These are phyloP conservation scores for Hipparchia sbordonii DNA, from an alignment of 2,888 invertebrate genomes.

Conservation along the genomic window DNA sequence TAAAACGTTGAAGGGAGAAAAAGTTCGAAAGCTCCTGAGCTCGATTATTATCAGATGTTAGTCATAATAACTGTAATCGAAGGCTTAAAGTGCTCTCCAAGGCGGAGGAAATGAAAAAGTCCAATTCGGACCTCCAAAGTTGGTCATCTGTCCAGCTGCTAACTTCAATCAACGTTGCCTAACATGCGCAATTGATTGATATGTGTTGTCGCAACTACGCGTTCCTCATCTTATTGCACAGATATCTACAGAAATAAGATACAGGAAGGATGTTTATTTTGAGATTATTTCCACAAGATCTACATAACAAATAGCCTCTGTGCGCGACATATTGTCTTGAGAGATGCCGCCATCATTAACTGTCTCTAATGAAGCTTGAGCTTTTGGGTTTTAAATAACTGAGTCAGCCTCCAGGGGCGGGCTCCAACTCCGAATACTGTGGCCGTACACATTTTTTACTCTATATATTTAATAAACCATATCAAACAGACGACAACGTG, in stretches of 20 bases:
- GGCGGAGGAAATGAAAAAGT: too few species aligned
- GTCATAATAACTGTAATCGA: too few species aligned
- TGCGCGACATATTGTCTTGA: conserved; percentile 59
- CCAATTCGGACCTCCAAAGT: too few species aligned
- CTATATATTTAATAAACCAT: conserved; percentile 68
- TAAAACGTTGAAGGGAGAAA: too few species aligned
- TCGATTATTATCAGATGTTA: too few species aligned
- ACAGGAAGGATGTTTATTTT: conserved; percentile 19
- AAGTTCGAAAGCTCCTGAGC: too few species aligned
- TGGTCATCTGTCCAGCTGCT: too few species aligned
- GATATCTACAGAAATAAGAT: conserved; percentile 1
- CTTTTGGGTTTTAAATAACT: conserved; percentile 79
- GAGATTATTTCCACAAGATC: conserved; percentile 39
- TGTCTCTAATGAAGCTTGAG: conserved; percentile 80
- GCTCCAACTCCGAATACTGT: conserved; percentile 51
- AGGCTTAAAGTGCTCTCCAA: too few species aligned
- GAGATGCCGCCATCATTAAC: conserved; percentile 78
- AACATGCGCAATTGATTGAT: too few species aligned
- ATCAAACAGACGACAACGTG: conserved; percentile 61
- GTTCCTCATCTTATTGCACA: too few species aligned
- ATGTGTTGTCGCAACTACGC: too few species aligned
- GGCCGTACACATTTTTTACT: conserved; percentile 70
- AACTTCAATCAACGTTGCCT: too few species aligned
- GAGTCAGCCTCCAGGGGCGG: conserved; percentile 69
- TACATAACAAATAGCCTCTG: conserved; percentile 60